phyloP scores from a whole-genome alignment of 1,140 invertebrate genomes.

The Cepaea nemoralis region DNA sequence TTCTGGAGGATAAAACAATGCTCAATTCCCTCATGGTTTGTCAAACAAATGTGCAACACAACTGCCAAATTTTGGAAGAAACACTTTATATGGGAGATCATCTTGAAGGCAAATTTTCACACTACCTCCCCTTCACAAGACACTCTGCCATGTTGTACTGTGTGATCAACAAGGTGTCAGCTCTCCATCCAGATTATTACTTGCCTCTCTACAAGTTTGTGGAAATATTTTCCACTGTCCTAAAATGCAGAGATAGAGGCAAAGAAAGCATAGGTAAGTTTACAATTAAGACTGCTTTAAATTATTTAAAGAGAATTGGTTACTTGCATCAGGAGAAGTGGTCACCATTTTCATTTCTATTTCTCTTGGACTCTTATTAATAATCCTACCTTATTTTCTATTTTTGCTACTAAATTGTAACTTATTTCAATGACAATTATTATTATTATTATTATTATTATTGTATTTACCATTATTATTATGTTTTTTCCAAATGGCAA shows the following conservation, averaged over 20 bases:
- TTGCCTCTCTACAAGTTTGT: slow-evolving; percentile 67
- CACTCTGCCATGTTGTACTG: slow-evolving; percentile 67
- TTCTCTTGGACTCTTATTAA: no score
- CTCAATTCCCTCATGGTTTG: slow-evolving; percentile 64
- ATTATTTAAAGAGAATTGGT: no score
- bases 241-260: slow-evolving; percentile 63
- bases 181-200: slow-evolving; percentile 64
- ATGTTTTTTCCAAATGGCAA: no score
- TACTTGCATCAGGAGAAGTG: no score
- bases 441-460: no score
- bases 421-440: no score
- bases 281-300: no score
- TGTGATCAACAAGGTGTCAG: slow-evolving; percentile 60
- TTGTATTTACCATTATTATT: no score
- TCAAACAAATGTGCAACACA: slow-evolving; percentile 64
- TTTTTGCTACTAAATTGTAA: no score
- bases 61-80: slow-evolving; percentile 65
- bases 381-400: no score
- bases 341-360: no score
- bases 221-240: slow-evolving; percentile 59
- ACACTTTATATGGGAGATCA: slow-evolving; percentile 66
- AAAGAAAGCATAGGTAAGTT: slow-evolving; percentile 65
- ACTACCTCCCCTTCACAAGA: slow-evolving; percentile 65
- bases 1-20: slow-evolving; percentile 69
- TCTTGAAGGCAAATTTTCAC: slow-evolving; percentile 65